Evolutionary conservation across 2,797 vertebrate species (phyloP), one percentile per base, ranked within the genome.

Genomic region (Liparis tanakae): DNA sequence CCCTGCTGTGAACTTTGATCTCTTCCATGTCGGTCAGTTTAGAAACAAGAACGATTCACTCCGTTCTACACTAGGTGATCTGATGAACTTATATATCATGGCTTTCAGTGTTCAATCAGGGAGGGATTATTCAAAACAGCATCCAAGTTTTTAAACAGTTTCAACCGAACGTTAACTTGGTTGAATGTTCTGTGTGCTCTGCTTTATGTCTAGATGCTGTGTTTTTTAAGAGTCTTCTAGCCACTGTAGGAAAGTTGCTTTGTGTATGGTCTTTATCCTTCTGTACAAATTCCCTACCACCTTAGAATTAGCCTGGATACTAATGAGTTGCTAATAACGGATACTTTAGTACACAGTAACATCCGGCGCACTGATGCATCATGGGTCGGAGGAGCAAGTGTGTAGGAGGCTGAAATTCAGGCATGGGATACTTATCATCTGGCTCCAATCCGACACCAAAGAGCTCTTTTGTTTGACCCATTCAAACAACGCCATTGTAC

Each of bases 401-500:
- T 84, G 90, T 90, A 79, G 91, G 91, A 90, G 87, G 89, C 80
- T 83, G 82, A 88, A 85, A 90, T 92, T 91, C 88, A 91, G 72
- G 78, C 81, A 74, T 82, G 87, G 86, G 88, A 90, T 78, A 82
- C 88, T 85, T 88, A 86, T 91, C 91, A 88, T 89, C 87, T 88
- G 88, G 91, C 80, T 85, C 18, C 65, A 84, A 88, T 90, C 81
- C 88, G 79, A 91, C 77, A 84, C 86, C 85, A 90, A 88, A 91
- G 88, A 89, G 88, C 74, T 58, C 80, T 72, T 91, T 93, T 93
- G 92, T 93, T 91, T 89, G 84, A 86, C 74, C 85, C 86, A 90
- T 93, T 93, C 84, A 91, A 89, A 84, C 84, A 71, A 72, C 67
- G 37, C 87, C 78, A 92, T 92, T 92, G 92, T 93, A 85, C 89